These are phyloP conservation scores for Mungos mungo DNA, from an alignment of 2,113 vertebrate species.

Conservation along the genomic window DNA sequence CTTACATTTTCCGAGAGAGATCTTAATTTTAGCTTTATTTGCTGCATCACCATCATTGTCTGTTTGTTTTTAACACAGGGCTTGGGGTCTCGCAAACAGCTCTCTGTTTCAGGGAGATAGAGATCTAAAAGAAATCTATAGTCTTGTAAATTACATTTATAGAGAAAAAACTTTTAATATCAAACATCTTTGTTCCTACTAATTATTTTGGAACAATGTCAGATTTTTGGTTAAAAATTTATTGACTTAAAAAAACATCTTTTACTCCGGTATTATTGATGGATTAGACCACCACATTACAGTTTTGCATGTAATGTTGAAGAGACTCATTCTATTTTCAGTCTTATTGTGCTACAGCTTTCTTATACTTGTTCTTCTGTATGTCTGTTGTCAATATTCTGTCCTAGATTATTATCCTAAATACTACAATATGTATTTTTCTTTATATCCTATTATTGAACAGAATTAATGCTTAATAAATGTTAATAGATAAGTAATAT, in stretches of 20 bases:
- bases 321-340: background rate
- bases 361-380: background rate
- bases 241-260: background rate
- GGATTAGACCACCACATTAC: background rate
- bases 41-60: background rate
- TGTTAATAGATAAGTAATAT: background rate
- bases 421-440: background rate
- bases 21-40: background rate
- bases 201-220: background rate
- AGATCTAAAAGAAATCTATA: background rate
- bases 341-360: background rate
- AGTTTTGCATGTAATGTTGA: background rate
- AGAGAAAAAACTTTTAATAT: conserved; percentile 3
- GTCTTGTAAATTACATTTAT: background rate
- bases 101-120: background rate
- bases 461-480: background rate
- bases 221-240: background rate
- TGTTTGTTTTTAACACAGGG: background rate
- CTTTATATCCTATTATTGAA: background rate
- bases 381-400: background rate
- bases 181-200: background rate
- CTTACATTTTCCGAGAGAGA: background rate
- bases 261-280: background rate
- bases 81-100: background rate
- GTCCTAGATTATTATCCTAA: background rate